These are phyloP conservation scores for Tiphia femorata DNA, from an alignment of 2,888 invertebrate genomes.

Conservation along the genomic window DNA sequence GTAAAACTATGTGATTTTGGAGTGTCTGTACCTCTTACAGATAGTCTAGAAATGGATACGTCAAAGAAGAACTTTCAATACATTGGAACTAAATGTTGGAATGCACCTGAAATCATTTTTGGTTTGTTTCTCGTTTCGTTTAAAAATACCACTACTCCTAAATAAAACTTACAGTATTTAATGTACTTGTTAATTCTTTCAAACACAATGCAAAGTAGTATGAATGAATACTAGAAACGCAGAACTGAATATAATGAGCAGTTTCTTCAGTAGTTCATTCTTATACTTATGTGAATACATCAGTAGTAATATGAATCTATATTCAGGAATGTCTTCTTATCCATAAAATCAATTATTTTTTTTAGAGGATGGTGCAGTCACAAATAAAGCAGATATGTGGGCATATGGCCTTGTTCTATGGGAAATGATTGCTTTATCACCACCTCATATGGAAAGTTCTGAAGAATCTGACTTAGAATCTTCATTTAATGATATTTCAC, in stretches of 20 bases:
- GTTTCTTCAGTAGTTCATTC: too few relatives aligned
- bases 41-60: conserved; percentile 72
- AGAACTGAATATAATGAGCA: background rate
- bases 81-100: conserved; percentile 84
- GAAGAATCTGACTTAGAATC: conserved; percentile 43
- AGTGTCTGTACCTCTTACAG: conserved; percentile 79
- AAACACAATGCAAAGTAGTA: background rate
- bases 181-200: background rate
- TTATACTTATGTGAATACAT: too few relatives aligned
- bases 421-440: conserved; percentile 83
- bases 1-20: conserved; percentile 90
- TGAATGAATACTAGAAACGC: too few relatives aligned
- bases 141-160: background rate
- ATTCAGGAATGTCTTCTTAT: background rate
- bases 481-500: conserved; percentile 48
- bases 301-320: too few relatives aligned
- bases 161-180: background rate
- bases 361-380: conserved; percentile 71
- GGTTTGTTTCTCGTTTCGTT: too few relatives aligned
- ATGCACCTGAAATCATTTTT: conserved; percentile 81
- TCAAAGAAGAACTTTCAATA: conserved; percentile 73
- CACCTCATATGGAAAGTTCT: conserved; percentile 74
- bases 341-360: background rate
- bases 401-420: conserved; percentile 83
- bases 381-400: conserved; percentile 84